A percentile compares a stretch with the other conserved stretches of the same genome.
These are phyloP conservation scores for Dascyllus trimaculatus DNA, from an alignment of 2,113 vertebrate genomes.

Conservation along the genomic window DNA sequence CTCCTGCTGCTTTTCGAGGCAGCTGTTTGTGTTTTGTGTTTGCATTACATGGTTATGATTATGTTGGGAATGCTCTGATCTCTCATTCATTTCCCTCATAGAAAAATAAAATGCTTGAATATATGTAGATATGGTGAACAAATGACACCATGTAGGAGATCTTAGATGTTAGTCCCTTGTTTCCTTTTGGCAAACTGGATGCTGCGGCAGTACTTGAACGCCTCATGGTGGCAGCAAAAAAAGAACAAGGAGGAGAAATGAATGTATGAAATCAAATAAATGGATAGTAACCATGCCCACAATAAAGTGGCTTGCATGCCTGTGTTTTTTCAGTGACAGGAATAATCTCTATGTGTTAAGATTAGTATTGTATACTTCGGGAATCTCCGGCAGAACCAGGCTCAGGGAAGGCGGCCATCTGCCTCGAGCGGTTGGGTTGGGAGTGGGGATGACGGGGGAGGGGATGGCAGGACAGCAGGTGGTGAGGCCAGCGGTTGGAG, in stretches of 20 bases:
- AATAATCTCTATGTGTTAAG: too few relatives aligned
- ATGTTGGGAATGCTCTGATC: not conserved
- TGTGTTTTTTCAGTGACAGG: not conserved
- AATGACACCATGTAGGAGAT: not conserved
- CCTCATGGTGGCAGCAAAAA: not conserved
- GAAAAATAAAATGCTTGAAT: constrained; percentile 7
- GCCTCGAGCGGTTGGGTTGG: too few relatives aligned
- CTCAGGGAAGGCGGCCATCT: too few relatives aligned
- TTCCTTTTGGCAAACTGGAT: not conserved
- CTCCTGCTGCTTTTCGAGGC: constrained; percentile 40
- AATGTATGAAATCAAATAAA: not conserved
- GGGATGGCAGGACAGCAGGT: too few relatives aligned
- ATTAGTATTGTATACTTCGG: too few relatives aligned
- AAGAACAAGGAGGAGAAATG: not conserved
- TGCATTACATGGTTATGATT: constrained; percentile 34
- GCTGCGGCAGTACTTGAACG: not conserved
- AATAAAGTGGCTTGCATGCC: not conserved
- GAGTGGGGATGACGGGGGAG: too few relatives aligned
- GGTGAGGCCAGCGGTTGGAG: too few relatives aligned
- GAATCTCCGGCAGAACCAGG: too few relatives aligned
- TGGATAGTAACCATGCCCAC: too few relatives aligned
- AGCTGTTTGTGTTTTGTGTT: constrained; percentile 12
- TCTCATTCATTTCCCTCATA: not conserved
- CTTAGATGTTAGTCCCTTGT: not conserved
- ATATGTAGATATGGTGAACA: not conserved